Conservation (phyloP, 2,888 invertebrate genomes). For the Clivina fossor region DNA sequence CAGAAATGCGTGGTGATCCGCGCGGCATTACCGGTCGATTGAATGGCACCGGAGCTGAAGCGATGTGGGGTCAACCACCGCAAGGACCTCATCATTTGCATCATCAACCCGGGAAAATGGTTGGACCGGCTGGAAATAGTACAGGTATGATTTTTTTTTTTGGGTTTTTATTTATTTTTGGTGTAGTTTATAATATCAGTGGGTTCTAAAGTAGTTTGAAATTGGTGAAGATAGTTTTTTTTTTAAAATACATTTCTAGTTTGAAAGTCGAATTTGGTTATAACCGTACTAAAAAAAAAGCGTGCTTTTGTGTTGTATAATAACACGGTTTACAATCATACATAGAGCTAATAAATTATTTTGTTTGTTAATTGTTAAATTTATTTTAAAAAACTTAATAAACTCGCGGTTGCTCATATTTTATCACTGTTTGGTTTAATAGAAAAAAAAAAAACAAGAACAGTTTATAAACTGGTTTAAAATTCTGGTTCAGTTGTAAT, state of each 20-base stretch:
- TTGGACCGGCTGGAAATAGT: slow-evolving; percentile 54
- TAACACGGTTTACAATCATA: not conserved
- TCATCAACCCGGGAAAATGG: slow-evolving; percentile 57
- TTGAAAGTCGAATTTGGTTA: not conserved
- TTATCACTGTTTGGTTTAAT: no score
- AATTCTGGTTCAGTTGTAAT: no score
- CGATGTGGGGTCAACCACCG: slow-evolving; percentile 73
- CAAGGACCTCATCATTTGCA: slow-evolving; percentile 57
- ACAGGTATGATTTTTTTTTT: slow-evolving; percentile 41
- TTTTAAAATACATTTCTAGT: not conserved
- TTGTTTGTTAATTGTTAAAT: no score
- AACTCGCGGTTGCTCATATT: no score
- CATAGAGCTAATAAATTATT: no score
- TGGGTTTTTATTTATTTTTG: slow-evolving; percentile 45
- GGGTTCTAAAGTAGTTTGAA: not conserved
- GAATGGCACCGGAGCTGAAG: slow-evolving; percentile 70
- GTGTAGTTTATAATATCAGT: not conserved
- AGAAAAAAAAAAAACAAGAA: no score
- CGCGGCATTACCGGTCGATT: slow-evolving; percentile 81
- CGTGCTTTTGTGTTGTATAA: not conserved
- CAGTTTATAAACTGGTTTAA: no score
- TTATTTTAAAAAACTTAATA: no score
- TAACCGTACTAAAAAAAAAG: not conserved
- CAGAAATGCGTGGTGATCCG: slow-evolving; percentile 69
- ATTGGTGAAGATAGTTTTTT: not conserved